A percentile compares a stretch with the other conserved stretches of the same genome.
phyloP scores from a whole-genome alignment of 30 jellyfish, hydroid and myxozoan genomes.

The Catostylus mosaicus region DNA sequence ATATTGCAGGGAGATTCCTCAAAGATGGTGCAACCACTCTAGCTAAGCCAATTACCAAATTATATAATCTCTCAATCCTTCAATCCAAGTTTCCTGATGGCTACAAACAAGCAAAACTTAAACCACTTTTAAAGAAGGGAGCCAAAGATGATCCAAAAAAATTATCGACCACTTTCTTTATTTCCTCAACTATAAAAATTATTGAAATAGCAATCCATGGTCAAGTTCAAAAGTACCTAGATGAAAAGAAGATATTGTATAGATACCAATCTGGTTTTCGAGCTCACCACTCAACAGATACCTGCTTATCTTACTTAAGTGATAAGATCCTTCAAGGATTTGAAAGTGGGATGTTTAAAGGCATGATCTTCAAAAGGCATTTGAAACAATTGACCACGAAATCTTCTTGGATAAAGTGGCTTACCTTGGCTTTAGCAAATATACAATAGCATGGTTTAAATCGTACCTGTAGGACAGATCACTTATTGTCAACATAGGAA shows the following conservation, averaged over 20 bases:
- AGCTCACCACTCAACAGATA: too few species aligned
- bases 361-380: conserved; percentile 6
- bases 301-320: neutral
- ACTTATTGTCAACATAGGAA: too few species aligned
- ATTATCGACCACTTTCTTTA: conserved; percentile 4
- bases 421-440: too few species aligned
- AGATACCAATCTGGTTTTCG: too few species aligned
- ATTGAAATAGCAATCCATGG: neutral
- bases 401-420: too few species aligned
- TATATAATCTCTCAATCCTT: conserved; percentile 2
- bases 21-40: conserved; percentile 9
- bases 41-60: neutral
- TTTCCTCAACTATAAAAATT: neutral
- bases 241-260: too few species aligned
- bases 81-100: neutral
- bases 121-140: conserved; percentile 6
- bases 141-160: neutral
- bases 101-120: conserved; percentile 8
- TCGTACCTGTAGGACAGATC: too few species aligned
- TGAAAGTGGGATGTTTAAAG: neutral
- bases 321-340: conserved; percentile 1
- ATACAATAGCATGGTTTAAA: too few species aligned
- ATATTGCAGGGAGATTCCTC: conserved; percentile 3
- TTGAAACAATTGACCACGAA: too few species aligned
- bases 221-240: too few species aligned